Evolutionary conservation across 2,113 vertebrate species (phyloP).

Genomic region (Daphoenositta chrysoptera): DNA sequence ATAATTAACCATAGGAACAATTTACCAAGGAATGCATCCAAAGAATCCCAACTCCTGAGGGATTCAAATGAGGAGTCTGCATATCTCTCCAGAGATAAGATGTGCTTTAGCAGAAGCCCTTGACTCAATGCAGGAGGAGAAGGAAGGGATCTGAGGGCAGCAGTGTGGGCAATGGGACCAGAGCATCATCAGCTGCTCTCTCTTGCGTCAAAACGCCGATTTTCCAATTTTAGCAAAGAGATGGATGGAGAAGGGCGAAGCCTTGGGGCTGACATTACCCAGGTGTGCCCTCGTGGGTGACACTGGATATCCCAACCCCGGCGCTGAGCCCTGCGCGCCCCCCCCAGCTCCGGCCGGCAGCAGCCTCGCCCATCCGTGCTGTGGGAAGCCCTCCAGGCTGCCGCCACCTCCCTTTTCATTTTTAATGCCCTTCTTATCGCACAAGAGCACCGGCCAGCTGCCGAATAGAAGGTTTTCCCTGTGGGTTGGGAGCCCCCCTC

Average conservation of each 20-base stretch:
- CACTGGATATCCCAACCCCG: rapidly evolving
- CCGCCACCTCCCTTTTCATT: neutral
- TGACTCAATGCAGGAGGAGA: neutral
- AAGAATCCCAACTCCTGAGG: neutral
- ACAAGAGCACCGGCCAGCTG: neutral
- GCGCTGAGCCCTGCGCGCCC: neutral
- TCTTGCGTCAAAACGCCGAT: neutral
- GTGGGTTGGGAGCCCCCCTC: neutral
- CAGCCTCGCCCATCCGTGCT: rapidly evolving
- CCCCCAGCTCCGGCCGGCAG: rapidly evolving
- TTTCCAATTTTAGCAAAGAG: neutral
- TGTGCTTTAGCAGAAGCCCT: neutral
- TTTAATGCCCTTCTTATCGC: constrained; percentile 9
- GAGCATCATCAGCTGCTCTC: neutral
- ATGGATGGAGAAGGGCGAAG: neutral
- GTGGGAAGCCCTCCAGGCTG: neutral
- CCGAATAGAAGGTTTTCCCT: constrained; percentile 60
- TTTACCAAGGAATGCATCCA: constrained; percentile 15
- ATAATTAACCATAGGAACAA: constrained; percentile 48
- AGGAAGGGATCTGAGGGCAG: neutral
- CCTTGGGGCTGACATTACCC: rapidly evolving
- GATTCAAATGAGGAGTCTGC: constrained; percentile 29
- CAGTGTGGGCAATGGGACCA: neutral
- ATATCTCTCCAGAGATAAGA: neutral
- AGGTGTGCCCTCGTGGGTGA: neutral